Evolutionary conservation across 2,797 vertebrate species (phyloP), one percentile per base, ranked within the genome.

Genomic region (Hozukius guyotensis): DNA sequence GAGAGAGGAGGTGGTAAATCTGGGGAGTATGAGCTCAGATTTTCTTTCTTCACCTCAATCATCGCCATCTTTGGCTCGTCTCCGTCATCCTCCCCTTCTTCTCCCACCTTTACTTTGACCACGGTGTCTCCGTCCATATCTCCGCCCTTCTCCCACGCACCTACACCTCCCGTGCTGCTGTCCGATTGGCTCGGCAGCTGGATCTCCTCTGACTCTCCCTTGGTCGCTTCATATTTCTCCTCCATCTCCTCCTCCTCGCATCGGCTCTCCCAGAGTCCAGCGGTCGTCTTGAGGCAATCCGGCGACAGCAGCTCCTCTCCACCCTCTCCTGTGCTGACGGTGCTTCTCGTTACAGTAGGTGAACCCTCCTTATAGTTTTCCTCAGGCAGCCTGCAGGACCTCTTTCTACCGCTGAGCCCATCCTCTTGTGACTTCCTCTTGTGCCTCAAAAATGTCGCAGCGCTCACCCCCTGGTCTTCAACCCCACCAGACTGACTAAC

Each of bases 181-280:
- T 99, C 97, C 0, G 98, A 99, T 82, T 99, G 98, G 89, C 97
- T 99, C 8, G 98, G 97, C 82, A 98, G 94, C 88, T 99, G 98
- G 32, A 97, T 94, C 63, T 99, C 98, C 77, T 99, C 98, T 0
- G 56, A 74, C 71, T 95, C 90, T 83, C 92, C 71, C 75, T 89
- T 92, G 10, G 73, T 71, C 4, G 90, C 85, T 71, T 89, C 85
- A 0, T 95, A 94, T 78, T 95, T 95, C 74, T 90, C 77, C 85
- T 93, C 92, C 22, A 20, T 68, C 57, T 90, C 89, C 22, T 88
- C 88, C 11, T 84, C 68, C 36, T 38, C 12, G 1, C 24, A 55
- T 72, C 6, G 81, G 60, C 56, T 80, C 61, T 80, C 86, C 90
- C 85, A 91, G 20, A 75, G 80, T 29, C 71, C 53, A 2, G 64